Evolutionary conservation across 2,113 vertebrate species (phyloP), one percentile per base, ranked within the genome.

Genomic region (Nettapus auritus): DNA sequence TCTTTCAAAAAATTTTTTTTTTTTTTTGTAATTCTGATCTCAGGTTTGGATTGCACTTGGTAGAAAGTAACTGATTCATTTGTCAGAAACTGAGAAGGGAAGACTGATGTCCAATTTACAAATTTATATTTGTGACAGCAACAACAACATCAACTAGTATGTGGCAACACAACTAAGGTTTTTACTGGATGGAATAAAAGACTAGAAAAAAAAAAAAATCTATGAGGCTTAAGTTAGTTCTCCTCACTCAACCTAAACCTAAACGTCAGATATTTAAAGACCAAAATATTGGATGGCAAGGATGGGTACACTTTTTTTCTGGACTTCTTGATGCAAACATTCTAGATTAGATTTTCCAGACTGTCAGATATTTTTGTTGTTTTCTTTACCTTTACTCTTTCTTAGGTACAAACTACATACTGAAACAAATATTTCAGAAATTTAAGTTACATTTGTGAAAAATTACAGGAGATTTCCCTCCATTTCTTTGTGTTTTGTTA

Each of bases 41-140:
- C 52, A 52, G 26, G 7, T 8, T 84, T 82, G 20, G 13, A 75
- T 0, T 0, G n/a, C 18, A 57, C 20, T 62, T 19, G 22, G 11
- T 57, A n/a, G 18, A 82, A 93, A 60, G 33, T 23, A 73, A 29
- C 23, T 40, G 38, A 20, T 55, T 71, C 40, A 6, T 28, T 50
- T 77, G 20, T 78, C 73, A 94, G 40, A 36, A 3, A 23, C 8
- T 33, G 29, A 86, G 44, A 83, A 33, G 6, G 15, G 26, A 74
- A 63, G 8, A 33, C 42, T 13, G 74, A 31, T 42, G 57, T 9
- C 78, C 42, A 87, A 56, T 75, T 46, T 33, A 59, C 5, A 92
- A 75, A 64, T 52, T 81, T 48, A 29, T 78, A 29, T 11, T 46
- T 77, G 5, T 1, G 68, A 80, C 6, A 46, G 21, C 33, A 64